Base-by-base conservation (phyloP, 2,888 invertebrate genomes). In the Choreutis nemorana region DNA sequence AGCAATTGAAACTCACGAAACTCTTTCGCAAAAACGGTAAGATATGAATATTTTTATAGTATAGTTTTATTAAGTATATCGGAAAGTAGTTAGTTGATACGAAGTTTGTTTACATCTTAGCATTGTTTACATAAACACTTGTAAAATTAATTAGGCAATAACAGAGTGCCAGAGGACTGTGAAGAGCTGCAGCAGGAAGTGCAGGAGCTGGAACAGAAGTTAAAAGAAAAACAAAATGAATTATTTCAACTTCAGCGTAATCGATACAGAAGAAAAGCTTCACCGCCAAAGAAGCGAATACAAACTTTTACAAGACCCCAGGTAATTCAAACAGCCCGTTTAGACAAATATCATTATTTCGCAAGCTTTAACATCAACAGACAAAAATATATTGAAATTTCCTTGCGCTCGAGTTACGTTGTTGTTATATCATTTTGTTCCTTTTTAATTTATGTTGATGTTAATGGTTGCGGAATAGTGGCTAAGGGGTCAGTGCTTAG, bases 1-100 rank as follows among this genome's bases (percentile, higher is more conserved):
- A 63, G 30, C 72, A 73, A 36, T 25, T 51, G 12, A 73, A 66
- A 48, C 65, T 73, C 11, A 57, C 64, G 1, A 68, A 63, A 32
- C 34, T 71, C 14, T 67, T 72, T 44, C 45, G 48, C 9, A 65
- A 50, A 49, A 48, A 46, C 36, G 53, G 62, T 65, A 40, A 40
- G 45, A 18, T 18, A 18, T 18, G 18, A 8, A 6, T 18, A 6
- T 6, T 18, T 18, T 18, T 18, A 10, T n/a, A 23, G 6, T 23
- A n/a, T n/a, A n/a, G n/a, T n/a, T 14, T 6, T 7, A 23, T 9
- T 23, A 23, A 23, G 10, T 23, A 8, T 23, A 9, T 18, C 5
- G 23, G 23, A 23, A n/a, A n/a, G n/a, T n/a, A n/a, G n/a, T n/a
- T n/a, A n/a, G n/a, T n/a, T n/a, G n/a, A n/a, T n/a, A n/a, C n/a